Percentiles rank a stretch among this genome's conserved stretches.
phyloP scores from a whole-genome alignment of 2,888 invertebrate genomes.

The Sthenelais limicola region DNA sequence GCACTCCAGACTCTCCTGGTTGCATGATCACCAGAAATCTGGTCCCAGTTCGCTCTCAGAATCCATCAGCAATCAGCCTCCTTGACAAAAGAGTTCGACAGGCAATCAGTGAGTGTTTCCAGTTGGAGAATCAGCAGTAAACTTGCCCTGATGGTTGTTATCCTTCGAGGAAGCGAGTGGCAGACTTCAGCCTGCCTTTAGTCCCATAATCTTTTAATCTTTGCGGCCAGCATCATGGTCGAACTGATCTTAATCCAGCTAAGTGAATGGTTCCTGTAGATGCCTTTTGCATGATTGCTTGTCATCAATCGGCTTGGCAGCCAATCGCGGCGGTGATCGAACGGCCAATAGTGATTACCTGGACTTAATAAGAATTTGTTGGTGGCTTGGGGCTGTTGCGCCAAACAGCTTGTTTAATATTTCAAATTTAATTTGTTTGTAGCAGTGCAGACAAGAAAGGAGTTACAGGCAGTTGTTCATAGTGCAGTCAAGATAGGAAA shows the following conservation, averaged over 20 bases:
- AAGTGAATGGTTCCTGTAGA: conserved; percentile 20
- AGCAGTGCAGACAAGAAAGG: conserved; percentile 21
- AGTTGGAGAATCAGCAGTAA: too few species aligned
- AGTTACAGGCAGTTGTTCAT: too few species aligned
- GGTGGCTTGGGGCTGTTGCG: conserved; percentile 3
- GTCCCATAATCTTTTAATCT: conserved; percentile 13
- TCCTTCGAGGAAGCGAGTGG: too few species aligned
- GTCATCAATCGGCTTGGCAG: conserved; percentile 26
- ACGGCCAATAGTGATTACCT: conserved; percentile 34
- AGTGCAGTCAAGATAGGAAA: too few species aligned
- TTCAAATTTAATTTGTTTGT: conserved; percentile 40
- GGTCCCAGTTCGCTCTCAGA: conserved; percentile 5
- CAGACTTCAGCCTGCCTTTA: too few species aligned
- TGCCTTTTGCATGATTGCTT: conserved; percentile 26
- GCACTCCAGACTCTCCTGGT: not conserved
- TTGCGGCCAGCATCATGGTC: conserved; percentile 8
- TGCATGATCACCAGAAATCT: conserved; percentile 17
- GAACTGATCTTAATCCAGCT: conserved; percentile 36
- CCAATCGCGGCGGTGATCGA: not conserved
- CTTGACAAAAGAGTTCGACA: conserved; percentile 27
- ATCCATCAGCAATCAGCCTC: conserved; percentile 31
- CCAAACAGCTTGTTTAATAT: conserved; percentile 38
- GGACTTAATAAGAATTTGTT: conserved; percentile 36
- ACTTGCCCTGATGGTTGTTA: too few species aligned
- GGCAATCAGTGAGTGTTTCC: conserved; percentile 11